Evolutionary conservation across 2,888 invertebrate species (phyloP), one percentile per base, ranked within the genome.

Genomic region (Hirtodrosophila alboralis): DNA sequence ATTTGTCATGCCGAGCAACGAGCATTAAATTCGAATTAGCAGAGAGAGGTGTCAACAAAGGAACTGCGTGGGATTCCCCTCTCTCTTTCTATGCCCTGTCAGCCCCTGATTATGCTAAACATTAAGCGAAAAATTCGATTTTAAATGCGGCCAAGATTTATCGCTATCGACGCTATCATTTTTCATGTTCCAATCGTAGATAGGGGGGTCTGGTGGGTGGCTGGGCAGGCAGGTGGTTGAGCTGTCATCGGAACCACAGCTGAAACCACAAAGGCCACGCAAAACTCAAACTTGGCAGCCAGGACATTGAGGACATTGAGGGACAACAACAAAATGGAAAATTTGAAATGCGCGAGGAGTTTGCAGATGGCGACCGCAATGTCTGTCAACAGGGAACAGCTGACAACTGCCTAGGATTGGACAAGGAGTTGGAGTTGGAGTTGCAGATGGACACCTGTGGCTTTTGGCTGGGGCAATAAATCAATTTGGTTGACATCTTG

Each of bases 11-110:
- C 58, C 58, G 59, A 59, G 66, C 61, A 43, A 31, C 44, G 13
- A 54, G 84, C 65, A 80, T 86, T 80, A 86, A 86, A 84, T 75
- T 86, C 76, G 73, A 84, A 80, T 80, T 84, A 80, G 62, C 59
- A 61, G 58, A 48, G n/a, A n/a, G 28, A 59, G 49, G 34, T 63
- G 27, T 34, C 41, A 54, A 27, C 43, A 58, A 57, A 43, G 12
- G 34, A 37, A 38, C 14, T 54, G 40, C 38, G 16, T n/a, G 30
- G 45, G 60, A 48, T 47, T 37, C 27, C 3, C 6, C 36, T 14
- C 34, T 10, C 7, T 13, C 21, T 13, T 26, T 9, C n/a, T n/a
- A n/a, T n/a, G n/a, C n/a, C 2, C 14, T 9, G n/a, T 34, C 16
- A 21, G 9, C 9, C 44, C 43, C 41, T 51, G 62, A 71, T 59